Evolutionary conservation across 2,888 invertebrate genomes (phyloP).

Genomic region (Eucriotettix oculatus): DNA sequence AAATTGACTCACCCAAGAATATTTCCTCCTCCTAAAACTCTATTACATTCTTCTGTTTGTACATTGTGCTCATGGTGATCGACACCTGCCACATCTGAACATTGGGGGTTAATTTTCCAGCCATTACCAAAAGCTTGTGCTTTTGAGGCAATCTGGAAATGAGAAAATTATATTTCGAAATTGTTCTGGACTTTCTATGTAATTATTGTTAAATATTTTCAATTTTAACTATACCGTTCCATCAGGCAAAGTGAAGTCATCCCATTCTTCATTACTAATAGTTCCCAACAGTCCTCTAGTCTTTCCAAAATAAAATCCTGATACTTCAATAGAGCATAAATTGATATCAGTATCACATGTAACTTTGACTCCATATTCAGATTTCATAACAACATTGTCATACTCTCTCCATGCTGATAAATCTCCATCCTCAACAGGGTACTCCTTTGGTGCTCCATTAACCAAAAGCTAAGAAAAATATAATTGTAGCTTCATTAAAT

Average conservation of each 20-base stretch:
- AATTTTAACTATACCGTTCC: conserved; percentile 25
- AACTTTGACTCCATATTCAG: conserved; percentile 44
- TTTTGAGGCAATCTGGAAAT: conserved; percentile 32
- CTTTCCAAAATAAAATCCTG: conserved; percentile 77
- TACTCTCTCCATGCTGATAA: conserved; percentile 42
- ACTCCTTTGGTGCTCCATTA: conserved; percentile 50
- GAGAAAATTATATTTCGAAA: conserved; percentile 31
- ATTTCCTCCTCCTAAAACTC: too few relatives aligned
- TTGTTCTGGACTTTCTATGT: background rate
- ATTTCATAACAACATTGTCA: conserved; percentile 34
- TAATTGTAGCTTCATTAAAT: too few relatives aligned
- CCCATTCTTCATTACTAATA: conserved; percentile 73
- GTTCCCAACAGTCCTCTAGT: conserved; percentile 76
- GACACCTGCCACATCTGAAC: conserved; percentile 28
- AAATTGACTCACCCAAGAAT: too few relatives aligned
- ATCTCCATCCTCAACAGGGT: conserved; percentile 43
- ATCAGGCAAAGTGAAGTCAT: conserved; percentile 62
- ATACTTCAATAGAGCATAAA: conserved; percentile 51
- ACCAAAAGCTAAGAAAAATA: conserved; percentile 32
- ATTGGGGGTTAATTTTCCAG: conserved; percentile 48
- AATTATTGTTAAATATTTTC: conserved; percentile 18
- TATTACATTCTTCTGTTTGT: background rate
- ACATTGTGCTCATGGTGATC: conserved; percentile 3
- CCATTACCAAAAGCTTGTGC: conserved; percentile 55
- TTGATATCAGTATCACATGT: conserved; percentile 43